Percentiles rank a stretch among this genome's conserved stretches.
Conservation (phyloP, 1,140 invertebrate genomes). For the Camponotus vicinus region DNA sequence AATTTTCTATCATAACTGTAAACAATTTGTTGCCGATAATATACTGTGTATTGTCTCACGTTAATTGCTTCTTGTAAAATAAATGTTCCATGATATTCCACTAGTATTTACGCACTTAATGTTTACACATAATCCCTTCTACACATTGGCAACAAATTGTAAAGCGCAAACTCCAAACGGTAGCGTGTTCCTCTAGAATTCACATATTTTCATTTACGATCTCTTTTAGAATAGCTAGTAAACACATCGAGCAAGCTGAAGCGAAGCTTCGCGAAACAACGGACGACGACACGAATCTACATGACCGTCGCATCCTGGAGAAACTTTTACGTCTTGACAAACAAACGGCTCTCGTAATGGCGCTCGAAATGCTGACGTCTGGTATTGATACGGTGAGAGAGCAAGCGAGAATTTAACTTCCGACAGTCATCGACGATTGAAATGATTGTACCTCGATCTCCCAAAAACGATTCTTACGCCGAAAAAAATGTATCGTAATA, state of each 20-base stretch:
- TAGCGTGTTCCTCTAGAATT: not conserved
- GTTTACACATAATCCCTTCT: not conserved
- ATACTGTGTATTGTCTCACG: not conserved
- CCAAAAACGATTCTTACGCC: not conserved
- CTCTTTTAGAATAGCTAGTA: slow-evolving; percentile 69
- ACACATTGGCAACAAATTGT: slow-evolving; percentile 8
- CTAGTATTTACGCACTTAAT: too few species aligned
- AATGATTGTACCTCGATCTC: not conserved
- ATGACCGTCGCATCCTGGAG: slow-evolving; percentile 87
- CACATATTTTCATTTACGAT: not conserved
- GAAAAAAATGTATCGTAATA: not conserved
- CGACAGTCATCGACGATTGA: not conserved
- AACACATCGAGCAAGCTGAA: slow-evolving; percentile 81
- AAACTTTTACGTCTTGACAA: slow-evolving; percentile 86
- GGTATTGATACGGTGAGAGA: slow-evolving; percentile 91
- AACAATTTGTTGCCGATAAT: slow-evolving; percentile 1
- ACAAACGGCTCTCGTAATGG: slow-evolving; percentile 88
- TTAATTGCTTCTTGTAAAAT: slow-evolving; percentile 28
- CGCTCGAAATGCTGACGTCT: slow-evolving; percentile 91
- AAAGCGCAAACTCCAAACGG: not conserved
- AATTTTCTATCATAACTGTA: not conserved
- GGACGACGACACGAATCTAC: slow-evolving; percentile 61
- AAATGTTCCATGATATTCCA: not conserved
- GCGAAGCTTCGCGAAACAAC: slow-evolving; percentile 77
- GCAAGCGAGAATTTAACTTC: not conserved